phyloP scores from a whole-genome alignment of 2,888 invertebrate species.

The Cheilosia soror region DNA sequence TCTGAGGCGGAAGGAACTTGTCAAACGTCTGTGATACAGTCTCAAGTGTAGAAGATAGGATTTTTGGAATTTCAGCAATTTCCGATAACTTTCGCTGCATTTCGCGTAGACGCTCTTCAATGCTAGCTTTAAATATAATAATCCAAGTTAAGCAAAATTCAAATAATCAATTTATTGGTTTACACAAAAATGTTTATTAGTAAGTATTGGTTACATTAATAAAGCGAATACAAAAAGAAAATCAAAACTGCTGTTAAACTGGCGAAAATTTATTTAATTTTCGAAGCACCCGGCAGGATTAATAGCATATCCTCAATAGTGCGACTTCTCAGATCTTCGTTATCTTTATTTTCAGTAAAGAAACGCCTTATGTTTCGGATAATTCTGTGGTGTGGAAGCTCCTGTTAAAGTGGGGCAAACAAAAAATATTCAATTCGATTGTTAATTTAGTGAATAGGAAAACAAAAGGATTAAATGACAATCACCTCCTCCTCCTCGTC shows the following conservation, averaged over 20 bases:
- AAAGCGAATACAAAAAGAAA: slow-evolving; percentile 59
- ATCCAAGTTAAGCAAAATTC: neutral
- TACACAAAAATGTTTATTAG: slow-evolving; percentile 61
- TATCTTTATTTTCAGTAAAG: slow-evolving; percentile 83
- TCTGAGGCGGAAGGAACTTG: slow-evolving; percentile 77
- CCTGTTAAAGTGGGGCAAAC: slow-evolving; percentile 80
- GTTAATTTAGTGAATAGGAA: slow-evolving; percentile 31
- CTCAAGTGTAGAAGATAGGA: slow-evolving; percentile 82
- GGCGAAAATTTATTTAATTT: slow-evolving; percentile 66
- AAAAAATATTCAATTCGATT: slow-evolving; percentile 55
- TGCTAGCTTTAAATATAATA: slow-evolving; percentile 76
- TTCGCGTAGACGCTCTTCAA: slow-evolving; percentile 81
- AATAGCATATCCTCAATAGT: slow-evolving; percentile 83
- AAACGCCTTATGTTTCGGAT: slow-evolving; percentile 85
- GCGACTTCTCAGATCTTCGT: slow-evolving; percentile 81
- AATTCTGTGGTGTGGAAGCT: slow-evolving; percentile 87
- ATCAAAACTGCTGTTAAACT: slow-evolving; percentile 22
- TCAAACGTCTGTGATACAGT: slow-evolving; percentile 83
- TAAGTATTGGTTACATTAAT: slow-evolving; percentile 53
- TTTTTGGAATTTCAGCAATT: slow-evolving; percentile 83
- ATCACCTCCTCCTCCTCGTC: slow-evolving; percentile 81
- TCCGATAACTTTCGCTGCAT: slow-evolving; percentile 83
- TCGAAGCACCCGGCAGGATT: slow-evolving; percentile 81
- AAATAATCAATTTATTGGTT: neutral
- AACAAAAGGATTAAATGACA: slow-evolving; percentile 66